Percentiles rank a stretch among this genome's conserved stretches.
These are phyloP conservation scores for Trachelipus rathkii DNA, from an alignment of 1,140 invertebrate genomes.

Conservation along the genomic window DNA sequence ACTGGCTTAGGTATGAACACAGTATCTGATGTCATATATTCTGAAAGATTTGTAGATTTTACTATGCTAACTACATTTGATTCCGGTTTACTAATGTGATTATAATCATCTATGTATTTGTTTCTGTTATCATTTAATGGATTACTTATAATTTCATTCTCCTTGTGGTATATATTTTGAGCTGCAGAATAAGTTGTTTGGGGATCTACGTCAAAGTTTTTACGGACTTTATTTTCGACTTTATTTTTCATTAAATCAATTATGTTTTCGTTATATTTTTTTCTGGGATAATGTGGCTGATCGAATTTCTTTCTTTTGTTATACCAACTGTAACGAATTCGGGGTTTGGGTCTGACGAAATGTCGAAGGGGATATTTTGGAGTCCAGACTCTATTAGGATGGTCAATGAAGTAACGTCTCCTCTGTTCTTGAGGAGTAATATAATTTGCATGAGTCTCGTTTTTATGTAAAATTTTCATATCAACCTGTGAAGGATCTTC, in stretches of 20 bases:
- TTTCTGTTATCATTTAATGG: too few species aligned
- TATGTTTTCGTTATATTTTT: not conserved
- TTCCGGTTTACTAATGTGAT: too few species aligned
- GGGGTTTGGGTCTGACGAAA: not conserved
- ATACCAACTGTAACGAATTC: not conserved
- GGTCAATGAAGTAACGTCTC: not conserved
- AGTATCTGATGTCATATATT: too few species aligned
- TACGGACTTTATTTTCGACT: not conserved
- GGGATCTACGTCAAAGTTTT: too few species aligned
- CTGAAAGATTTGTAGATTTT: too few species aligned
- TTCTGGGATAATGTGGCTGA: not conserved
- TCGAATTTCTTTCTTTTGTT: not conserved
- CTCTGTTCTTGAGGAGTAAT: not conserved
- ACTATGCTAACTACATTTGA: too few species aligned
- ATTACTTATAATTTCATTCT: too few species aligned
- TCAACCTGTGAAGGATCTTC: not conserved
- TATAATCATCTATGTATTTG: too few species aligned
- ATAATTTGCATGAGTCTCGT: not conserved
- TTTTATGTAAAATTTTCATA: constrained; percentile 1
- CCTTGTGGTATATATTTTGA: too few species aligned
- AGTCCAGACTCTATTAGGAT: not conserved
- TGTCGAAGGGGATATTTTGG: not conserved
- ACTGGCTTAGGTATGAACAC: too few species aligned
- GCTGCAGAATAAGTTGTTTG: too few species aligned
- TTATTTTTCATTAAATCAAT: not conserved